Percentiles rank a stretch among this genome's conserved stretches.
phyloP scores from a whole-genome alignment of 2,888 invertebrate genomes.

The Drosophila longiperda region DNA sequence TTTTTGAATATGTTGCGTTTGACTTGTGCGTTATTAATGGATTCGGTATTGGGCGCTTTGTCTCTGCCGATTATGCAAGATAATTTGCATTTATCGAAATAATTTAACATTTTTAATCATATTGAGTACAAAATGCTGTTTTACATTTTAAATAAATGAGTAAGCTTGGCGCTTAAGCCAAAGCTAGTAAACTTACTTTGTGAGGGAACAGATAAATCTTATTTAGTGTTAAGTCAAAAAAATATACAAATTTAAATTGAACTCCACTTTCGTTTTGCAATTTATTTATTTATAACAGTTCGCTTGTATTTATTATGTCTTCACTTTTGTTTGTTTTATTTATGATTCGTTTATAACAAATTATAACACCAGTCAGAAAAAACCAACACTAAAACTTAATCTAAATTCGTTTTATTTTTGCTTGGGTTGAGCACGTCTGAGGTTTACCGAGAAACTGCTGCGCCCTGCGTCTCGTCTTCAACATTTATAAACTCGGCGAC shows the following conservation, averaged over 20 bases:
- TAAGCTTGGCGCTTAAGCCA: background rate
- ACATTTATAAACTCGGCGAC: slow-evolving; percentile 75
- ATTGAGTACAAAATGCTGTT: background rate
- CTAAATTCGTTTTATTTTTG: slow-evolving; percentile 53
- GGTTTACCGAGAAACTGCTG: slow-evolving; percentile 70
- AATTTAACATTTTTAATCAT: slow-evolving; percentile 20
- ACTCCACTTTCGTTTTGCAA: slow-evolving; percentile 18
- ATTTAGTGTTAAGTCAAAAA: background rate
- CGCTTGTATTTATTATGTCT: slow-evolving; percentile 17
- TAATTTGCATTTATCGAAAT: slow-evolving; percentile 5
- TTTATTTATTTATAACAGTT: background rate
- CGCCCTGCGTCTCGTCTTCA: slow-evolving; percentile 62
- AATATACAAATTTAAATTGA: slow-evolving; percentile 10
- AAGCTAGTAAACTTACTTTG: slow-evolving; percentile 18
- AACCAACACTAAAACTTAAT: slow-evolving; percentile 49
- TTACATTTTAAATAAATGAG: background rate
- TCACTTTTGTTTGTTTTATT: slow-evolving; percentile 6
- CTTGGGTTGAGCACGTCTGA: slow-evolving; percentile 62
- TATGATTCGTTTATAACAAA: slow-evolving; percentile 27
- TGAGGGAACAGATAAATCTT: background rate
- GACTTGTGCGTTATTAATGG: slow-evolving; percentile 38
- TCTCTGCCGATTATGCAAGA: slow-evolving; percentile 23
- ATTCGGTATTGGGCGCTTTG: slow-evolving; percentile 21
- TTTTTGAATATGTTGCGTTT: slow-evolving; percentile 1
- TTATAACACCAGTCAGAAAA: slow-evolving; percentile 26